Evolutionary conservation across 2,797 vertebrate species (phyloP).

Genomic region (Carduelis carduelis): DNA sequence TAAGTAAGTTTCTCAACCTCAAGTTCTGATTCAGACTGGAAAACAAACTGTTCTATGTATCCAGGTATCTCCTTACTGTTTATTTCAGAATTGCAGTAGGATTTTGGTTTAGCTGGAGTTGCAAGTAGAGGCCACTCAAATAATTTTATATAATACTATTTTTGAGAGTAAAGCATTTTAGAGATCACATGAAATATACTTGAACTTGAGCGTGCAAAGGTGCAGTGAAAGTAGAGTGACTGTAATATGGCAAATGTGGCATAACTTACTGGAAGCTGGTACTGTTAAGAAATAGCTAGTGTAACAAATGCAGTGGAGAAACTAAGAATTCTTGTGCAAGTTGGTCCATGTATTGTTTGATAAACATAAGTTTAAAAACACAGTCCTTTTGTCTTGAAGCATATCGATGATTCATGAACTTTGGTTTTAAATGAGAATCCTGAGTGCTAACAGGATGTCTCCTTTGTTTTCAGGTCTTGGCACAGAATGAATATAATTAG

Average conservation of each 20-base stretch:
- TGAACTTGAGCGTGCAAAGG: neutral
- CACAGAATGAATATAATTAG: conserved; percentile 98
- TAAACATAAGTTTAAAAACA: neutral
- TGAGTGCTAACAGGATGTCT: conserved; percentile 20
- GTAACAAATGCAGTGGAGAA: neutral
- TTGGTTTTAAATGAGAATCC: neutral
- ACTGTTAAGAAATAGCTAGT: neutral
- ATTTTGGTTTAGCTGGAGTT: neutral
- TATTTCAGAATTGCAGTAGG: neutral
- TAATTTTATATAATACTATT: neutral
- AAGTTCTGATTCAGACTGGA: neutral
- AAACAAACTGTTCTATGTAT: neutral
- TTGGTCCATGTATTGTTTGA: neutral
- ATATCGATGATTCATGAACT: neutral
- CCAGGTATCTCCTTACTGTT: neutral
- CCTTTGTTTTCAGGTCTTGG: conserved; percentile 81
- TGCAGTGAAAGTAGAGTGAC: neutral
- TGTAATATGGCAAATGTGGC: neutral
- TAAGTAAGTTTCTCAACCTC: conserved; percentile 1
- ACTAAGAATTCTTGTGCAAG: neutral
- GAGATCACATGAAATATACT: neutral
- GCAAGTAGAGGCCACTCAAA: neutral
- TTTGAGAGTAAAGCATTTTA: neutral
- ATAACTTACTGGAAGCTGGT: neutral
- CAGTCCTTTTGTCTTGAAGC: neutral